Base-by-base conservation (phyloP, 2,797 vertebrate species). In the Chromobotia macracanthus region DNA sequence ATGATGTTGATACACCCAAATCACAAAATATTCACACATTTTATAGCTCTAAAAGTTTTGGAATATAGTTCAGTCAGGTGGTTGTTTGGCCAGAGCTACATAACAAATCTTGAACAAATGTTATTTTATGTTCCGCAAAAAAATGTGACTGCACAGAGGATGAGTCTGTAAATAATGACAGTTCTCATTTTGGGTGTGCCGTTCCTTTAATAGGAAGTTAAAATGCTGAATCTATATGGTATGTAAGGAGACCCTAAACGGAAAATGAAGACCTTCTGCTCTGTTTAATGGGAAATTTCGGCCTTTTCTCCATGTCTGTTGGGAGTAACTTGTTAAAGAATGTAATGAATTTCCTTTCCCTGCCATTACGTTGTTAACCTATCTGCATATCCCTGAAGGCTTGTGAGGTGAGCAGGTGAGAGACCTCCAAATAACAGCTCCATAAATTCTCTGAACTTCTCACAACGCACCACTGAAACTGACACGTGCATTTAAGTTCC, bases 291-390 rank as follows among this genome's bases (percentile, higher is more conserved):
- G 23, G 3, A 38, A 2, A 0, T 51, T 72, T 44, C 31, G 15
- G 11, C 10, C 8, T 64, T 63, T 48, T 66, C 38, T 21, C 28
- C 35, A 64, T 13, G 72, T 74, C 66, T 46, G 28, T 53, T 51
- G 46, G 58, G 72, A 75, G 55, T 51, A 63, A 75, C 72, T 69
- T 31, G 71, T 65, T 63, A 6, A 65, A 69, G 82, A 84, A 81
- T 84, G 79, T 75, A 56, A 66, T 58, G 70, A 78, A 77, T 69
- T 19, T 77, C 11, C 55, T 63, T 65, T 60, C 28, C 15, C 51
- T 41, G n/a, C 46, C 61, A 48, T 38, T 66, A 31, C 53, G 55
- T 80, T 81, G 71, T 80, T 80, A 80, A 75, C 72, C 31, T 60
- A 44, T 60, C 28, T 64, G 23, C 13, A 55, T 55, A 19, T 72